Base-by-base conservation (phyloP, 2,888 invertebrate species). In the Venustoraphidia nigricollis region DNA sequence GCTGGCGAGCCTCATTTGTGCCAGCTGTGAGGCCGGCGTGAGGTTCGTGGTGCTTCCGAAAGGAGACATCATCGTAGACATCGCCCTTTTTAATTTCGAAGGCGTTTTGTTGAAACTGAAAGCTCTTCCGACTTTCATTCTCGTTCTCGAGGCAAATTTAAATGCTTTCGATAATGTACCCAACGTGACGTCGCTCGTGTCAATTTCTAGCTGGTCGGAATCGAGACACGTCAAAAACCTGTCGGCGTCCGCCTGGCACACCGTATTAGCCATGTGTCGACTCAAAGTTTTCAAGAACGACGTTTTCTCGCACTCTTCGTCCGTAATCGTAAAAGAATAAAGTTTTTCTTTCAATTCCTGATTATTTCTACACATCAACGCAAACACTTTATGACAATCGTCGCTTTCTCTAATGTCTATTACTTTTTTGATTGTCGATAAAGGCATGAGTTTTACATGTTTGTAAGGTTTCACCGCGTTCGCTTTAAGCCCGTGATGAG, bases 101-200 rank as follows among this genome's bases (percentile, higher is more conserved):
- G 95, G 94, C 34, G 95, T 94, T 70, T 92, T 91, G 68, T 91
- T 93, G 69, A 95, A 92, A 54, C 93, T 94, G 62, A 95, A 86
- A 55, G 94, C 94, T 56, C 95, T 79, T 46, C 91, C 91, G 57
- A 95, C 91, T 76, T 89, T 88, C 62, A 86, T 77, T 59, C 85
- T 76, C 48, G 89, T 88, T 59, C 84, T 77, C 52, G 85, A 81
- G 40, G 89, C 89, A 66, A 88, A 83, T 74, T 88, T 90, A 63
- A 91, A 86, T 54, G 92, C 93, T 73, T 90, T 92, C 57, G 89
- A 87, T 56, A 93, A 72, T 50, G 91, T 89, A 60, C 89, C 89
- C 60, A 85, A 78, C 59, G 82, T 83, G 52, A 90, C 79, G 66
- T 92, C 91, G 65, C 83, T 87, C 50, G 88, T 88, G 65, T 89